Evolutionary conservation across 2,888 invertebrate species (phyloP).

Genomic region (Lepetodrilus schrolli): DNA sequence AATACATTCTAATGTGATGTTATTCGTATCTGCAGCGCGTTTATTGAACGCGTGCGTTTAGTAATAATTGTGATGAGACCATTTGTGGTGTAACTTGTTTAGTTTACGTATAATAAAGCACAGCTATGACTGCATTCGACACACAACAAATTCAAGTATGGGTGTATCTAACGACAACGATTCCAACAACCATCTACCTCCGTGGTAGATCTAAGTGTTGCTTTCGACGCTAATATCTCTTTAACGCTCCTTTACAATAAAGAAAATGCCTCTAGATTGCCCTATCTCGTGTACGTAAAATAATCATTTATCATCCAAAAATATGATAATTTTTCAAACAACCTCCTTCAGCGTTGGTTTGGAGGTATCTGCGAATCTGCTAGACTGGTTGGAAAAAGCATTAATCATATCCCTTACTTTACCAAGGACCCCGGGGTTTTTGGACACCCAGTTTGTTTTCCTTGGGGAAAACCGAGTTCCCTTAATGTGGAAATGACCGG

Average conservation of each 20-base stretch:
- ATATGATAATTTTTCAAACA: constrained; percentile 20
- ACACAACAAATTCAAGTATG: no score
- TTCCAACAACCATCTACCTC: neutral
- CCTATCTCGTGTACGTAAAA: neutral
- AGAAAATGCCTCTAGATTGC: neutral
- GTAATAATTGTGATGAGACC: no score
- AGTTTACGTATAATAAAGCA: no score
- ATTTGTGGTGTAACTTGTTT: no score
- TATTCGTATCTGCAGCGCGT: no score
- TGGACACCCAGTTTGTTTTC: neutral
- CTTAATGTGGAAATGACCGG: constrained; percentile 10
- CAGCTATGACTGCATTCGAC: no score
- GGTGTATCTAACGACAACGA: no score
- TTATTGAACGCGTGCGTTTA: no score
- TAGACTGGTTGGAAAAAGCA: constrained; percentile 13
- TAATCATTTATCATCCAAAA: constrained; percentile 14
- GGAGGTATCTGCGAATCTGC: constrained; percentile 2
- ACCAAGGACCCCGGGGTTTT: neutral
- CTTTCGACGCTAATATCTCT: neutral
- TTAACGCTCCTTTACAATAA: neutral
- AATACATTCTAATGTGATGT: no score
- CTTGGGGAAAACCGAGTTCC: neutral
- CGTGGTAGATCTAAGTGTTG: neutral
- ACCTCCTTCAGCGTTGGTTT: neutral
- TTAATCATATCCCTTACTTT: constrained; percentile 25